Conservation (phyloP, 2,888 invertebrate species). For the Theodoxus fluviatilis region DNA sequence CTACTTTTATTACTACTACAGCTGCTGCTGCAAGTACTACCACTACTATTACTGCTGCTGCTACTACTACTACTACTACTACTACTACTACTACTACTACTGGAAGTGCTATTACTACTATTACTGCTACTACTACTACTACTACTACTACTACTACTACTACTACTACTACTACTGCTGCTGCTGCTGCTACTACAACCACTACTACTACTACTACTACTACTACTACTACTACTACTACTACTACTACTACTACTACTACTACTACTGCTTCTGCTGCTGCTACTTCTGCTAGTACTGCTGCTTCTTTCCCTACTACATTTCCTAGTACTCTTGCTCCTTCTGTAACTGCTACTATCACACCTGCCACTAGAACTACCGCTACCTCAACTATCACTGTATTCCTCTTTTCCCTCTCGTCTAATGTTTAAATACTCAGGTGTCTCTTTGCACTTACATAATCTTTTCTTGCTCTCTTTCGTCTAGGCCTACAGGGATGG, state of each 20-base stretch:
- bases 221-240: conserved; percentile 19
- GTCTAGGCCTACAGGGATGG: no score
- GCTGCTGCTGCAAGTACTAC: conserved; percentile 5
- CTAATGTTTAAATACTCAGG: no score
- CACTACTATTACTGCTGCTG: conserved; percentile 20
- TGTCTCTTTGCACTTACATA: no score
- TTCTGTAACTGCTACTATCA: no score
- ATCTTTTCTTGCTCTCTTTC: no score
- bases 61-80: conserved; percentile 24
- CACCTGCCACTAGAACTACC: no score
- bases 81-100: conserved; percentile 22
- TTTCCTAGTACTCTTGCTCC: no score
- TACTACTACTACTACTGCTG: conserved; percentile 19
- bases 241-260: neutral
- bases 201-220: conserved; percentile 13
- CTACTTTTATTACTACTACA: neutral
- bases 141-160: conserved; percentile 20
- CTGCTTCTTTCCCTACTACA: no score
- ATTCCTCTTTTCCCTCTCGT: no score
- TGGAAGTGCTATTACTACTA: no score
- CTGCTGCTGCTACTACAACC: neutral
- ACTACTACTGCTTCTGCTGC: neutral
- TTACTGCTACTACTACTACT: conserved; percentile 7
- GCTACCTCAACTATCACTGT: no score
- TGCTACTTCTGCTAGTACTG: no score